Evolutionary conservation across 35 echinoderm and acorn worm genomes (phyloP).

Genomic region (Chiridota heheva): DNA sequence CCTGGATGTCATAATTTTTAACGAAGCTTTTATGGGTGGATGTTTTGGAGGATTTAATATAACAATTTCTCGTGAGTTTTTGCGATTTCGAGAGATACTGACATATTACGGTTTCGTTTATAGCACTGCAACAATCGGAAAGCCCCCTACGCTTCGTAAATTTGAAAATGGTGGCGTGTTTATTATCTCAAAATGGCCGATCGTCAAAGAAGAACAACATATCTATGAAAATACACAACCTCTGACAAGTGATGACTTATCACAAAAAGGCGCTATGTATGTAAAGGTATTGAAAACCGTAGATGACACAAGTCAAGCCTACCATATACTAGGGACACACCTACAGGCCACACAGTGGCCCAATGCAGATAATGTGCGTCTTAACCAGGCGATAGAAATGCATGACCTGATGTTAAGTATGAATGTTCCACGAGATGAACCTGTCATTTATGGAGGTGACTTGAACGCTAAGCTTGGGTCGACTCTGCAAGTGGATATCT

Average conservation of each 20-base stretch:
- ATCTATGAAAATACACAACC: slow-evolving; percentile 52
- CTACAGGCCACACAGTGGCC: slow-evolving; percentile 51
- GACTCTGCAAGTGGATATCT: slow-evolving; percentile 47
- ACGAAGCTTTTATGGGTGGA: slow-evolving; percentile 81
- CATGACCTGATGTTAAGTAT: slow-evolving; percentile 53
- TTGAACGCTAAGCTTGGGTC: slow-evolving; percentile 67
- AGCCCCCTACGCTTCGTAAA: slow-evolving; percentile 39
- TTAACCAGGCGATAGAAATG: slow-evolving; percentile 73
- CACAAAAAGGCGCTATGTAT: slow-evolving; percentile 87
- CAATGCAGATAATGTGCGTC: slow-evolving; percentile 42
- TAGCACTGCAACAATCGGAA: slow-evolving; percentile 57
- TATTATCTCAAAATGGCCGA: slow-evolving; percentile 89
- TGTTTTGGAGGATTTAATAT: slow-evolving; percentile 45
- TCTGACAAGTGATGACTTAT: slow-evolving; percentile 54
- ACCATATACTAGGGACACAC: slow-evolving; percentile 88
- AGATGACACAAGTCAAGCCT: slow-evolving; percentile 41
- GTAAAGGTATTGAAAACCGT: slow-evolving; percentile 78
- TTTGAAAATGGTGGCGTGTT: slow-evolving; percentile 77
- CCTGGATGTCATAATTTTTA: slow-evolving; percentile 72
- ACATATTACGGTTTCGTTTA: slow-evolving; percentile 66
- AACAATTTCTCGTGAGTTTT: neutral
- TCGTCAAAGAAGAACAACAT: slow-evolving; percentile 52
- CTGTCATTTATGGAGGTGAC: slow-evolving; percentile 92
- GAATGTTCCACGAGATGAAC: slow-evolving; percentile 65
- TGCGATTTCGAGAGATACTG: slow-evolving; percentile 59